Percentiles rank a stretch among this genome's conserved stretches.
Conservation (phyloP, 2,797 vertebrate species). For the Adelosebastes latens region DNA sequence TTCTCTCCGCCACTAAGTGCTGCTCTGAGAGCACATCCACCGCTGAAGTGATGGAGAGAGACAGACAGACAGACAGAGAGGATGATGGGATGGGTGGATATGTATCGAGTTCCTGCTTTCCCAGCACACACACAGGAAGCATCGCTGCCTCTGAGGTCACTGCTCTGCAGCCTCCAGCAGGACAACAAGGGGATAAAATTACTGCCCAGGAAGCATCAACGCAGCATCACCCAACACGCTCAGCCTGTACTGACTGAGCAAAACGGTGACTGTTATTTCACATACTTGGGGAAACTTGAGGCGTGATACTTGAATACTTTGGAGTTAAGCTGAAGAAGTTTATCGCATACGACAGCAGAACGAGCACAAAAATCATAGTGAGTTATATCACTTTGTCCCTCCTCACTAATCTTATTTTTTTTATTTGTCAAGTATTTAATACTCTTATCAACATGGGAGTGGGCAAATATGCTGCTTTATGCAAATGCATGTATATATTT, state of each 20-base stretch:
- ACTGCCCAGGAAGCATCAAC: constrained; percentile 31
- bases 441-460: too few relatives aligned
- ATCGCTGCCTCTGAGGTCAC: constrained; percentile 14
- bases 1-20: constrained; percentile 28
- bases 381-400: background rate
- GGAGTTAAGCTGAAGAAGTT: background rate
- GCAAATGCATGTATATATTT: too few relatives aligned
- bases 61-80: background rate
- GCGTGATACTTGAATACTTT: too few relatives aligned
- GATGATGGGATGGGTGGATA: constrained; percentile 26
- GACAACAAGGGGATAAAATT: constrained; percentile 33
- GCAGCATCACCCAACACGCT: background rate
- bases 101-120: constrained; percentile 54
- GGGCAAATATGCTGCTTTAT: too few relatives aligned
- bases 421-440: too few relatives aligned
- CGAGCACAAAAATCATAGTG: background rate
- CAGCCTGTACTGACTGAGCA: background rate
- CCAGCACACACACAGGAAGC: constrained; percentile 18
- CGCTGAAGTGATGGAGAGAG: background rate
- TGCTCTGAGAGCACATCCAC: constrained; percentile 5
- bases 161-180: constrained; percentile 24
- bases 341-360: background rate
- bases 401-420: background rate
- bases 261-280: background rate
- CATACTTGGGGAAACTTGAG: background rate